Evolutionary conservation across 2,797 vertebrate species (phyloP).

Genomic region (Dendrocincla tyrannina): DNA sequence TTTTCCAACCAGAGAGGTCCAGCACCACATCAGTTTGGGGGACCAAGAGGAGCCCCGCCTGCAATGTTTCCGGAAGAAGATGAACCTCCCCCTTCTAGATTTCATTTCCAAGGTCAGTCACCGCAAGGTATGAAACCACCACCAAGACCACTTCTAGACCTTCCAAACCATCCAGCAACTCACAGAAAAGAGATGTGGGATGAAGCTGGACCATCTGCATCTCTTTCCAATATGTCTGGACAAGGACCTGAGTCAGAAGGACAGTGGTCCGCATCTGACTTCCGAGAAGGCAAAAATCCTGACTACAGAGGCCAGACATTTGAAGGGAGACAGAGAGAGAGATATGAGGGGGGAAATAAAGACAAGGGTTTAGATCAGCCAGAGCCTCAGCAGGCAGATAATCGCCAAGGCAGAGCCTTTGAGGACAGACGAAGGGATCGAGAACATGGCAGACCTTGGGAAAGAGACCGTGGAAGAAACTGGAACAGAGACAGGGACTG

Average conservation of each 20-base stretch:
- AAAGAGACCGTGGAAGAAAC: constrained; percentile 76
- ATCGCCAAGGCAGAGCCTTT: constrained; percentile 79
- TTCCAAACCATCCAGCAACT: constrained; percentile 84
- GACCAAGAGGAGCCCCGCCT: constrained; percentile 79
- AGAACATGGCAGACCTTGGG: constrained; percentile 84
- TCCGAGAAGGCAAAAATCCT: constrained; percentile 82
- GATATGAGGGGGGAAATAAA: constrained; percentile 84
- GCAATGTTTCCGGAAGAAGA: constrained; percentile 74
- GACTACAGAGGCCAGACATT: constrained; percentile 78
- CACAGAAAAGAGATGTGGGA: constrained; percentile 79
- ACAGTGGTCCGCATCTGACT: constrained; percentile 81
- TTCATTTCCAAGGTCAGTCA: constrained; percentile 74
- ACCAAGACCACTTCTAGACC: constrained; percentile 84
- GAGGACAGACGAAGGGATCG: constrained; percentile 89
- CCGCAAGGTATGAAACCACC: constrained; percentile 72
- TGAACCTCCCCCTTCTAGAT: constrained; percentile 72
- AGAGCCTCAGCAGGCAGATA: constrained; percentile 77
- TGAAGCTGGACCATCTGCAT: constrained; percentile 70
- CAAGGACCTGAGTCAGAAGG: constrained; percentile 79
- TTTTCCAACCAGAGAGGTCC: constrained; percentile 78
- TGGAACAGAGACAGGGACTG: constrained; percentile 87
- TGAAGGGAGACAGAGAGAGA: constrained; percentile 81
- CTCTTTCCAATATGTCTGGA: constrained; percentile 62
- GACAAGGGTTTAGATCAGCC: constrained; percentile 75
- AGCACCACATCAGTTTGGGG: constrained; percentile 80